These are phyloP conservation scores for Metalampra italica DNA, from an alignment of 2,888 invertebrate genomes.

Conservation along the genomic window DNA sequence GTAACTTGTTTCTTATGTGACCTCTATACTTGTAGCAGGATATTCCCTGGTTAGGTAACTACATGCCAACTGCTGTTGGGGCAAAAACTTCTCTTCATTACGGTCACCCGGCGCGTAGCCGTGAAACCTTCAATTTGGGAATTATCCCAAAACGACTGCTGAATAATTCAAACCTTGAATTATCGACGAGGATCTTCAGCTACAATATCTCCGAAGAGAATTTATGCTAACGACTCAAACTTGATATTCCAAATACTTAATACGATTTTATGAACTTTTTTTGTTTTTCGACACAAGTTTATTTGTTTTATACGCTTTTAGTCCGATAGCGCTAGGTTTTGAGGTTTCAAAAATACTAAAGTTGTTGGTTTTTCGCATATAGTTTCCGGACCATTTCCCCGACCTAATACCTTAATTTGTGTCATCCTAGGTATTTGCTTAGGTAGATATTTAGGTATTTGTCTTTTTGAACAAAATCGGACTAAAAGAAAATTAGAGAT, in stretches of 20 bases:
- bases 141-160: slow-evolving; percentile 61
- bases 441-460: no score
- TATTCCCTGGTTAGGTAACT: slow-evolving; percentile 18
- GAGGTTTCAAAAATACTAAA: no score
- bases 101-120: slow-evolving; percentile 39
- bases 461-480: no score
- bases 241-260: slow-evolving; percentile 22
- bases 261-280: slow-evolving; percentile 15
- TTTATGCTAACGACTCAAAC: slow-evolving; percentile 49
- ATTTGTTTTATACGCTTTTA: no score
- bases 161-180: slow-evolving; percentile 66
- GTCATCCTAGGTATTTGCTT: no score
- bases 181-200: slow-evolving; percentile 56
- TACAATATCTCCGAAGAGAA: slow-evolving; percentile 52
- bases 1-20: not conserved
- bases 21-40: not conserved
- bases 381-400: no score
- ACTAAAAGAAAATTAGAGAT: no score
- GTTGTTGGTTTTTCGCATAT: no score
- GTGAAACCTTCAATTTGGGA: slow-evolving; percentile 61
- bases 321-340: no score
- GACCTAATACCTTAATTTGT: no score
- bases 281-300: no score
- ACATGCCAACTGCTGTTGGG: slow-evolving; percentile 18
- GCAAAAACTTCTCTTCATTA: slow-evolving; percentile 52